Conservation (phyloP, 2,113 vertebrate species). For the Petrocephalus microphthalmus region DNA sequence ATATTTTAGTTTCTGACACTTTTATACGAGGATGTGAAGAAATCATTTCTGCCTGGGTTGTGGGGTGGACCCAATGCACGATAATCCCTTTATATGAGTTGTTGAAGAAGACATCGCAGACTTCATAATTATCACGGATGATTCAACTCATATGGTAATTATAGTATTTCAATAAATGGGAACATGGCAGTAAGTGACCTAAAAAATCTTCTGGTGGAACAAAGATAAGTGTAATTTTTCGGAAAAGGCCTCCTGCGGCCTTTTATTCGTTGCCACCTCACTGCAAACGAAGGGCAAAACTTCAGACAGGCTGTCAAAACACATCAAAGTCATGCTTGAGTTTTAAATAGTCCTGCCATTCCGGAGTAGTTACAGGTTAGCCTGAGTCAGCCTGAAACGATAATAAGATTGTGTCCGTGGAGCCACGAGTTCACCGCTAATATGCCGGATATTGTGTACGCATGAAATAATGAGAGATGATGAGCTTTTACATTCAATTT, state of each 20-base stretch:
- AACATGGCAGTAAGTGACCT: constrained; percentile 14
- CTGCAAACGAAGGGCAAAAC: constrained; percentile 17
- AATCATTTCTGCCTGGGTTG: constrained; percentile 22
- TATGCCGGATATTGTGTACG: background rate
- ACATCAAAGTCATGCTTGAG: constrained; percentile 29
- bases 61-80: constrained; percentile 15
- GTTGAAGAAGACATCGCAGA: constrained; percentile 8
- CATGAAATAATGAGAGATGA: background rate
- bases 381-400: background rate
- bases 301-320: constrained; percentile 7
- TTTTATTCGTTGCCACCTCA: constrained; percentile 15
- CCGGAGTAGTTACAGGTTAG: background rate
- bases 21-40: background rate
- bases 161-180: constrained; percentile 34
- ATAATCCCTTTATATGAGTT: constrained; percentile 30
- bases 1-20: constrained; percentile 24
- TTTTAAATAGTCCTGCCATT: constrained; percentile 24
- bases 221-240: constrained; percentile 28
- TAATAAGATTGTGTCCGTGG: background rate
- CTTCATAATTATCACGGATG: constrained; percentile 32
- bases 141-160: constrained; percentile 42
- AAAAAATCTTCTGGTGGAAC: constrained; percentile 31
- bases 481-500: background rate
- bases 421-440: background rate
- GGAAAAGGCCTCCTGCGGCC: constrained; percentile 15